Evolutionary conservation across 2,888 invertebrate genomes (phyloP).

Genomic region (Tenthredo mesomela): DNA sequence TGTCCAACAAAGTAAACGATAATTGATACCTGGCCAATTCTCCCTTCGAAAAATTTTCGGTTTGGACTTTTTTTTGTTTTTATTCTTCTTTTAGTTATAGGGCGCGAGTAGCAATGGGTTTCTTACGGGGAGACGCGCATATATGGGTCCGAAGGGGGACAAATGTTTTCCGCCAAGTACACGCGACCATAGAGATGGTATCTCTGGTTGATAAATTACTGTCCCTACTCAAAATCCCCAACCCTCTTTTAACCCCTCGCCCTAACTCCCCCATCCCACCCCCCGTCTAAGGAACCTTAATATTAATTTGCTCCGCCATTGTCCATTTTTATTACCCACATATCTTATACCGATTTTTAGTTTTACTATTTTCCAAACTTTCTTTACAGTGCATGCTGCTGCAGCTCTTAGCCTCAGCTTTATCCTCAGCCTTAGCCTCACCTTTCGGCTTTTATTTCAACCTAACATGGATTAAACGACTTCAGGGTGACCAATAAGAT

Average conservation of each 20-base stretch:
- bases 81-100: neutral
- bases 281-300: slow-evolving; percentile 65
- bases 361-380: slow-evolving; percentile 60
- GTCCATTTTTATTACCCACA: slow-evolving; percentile 75
- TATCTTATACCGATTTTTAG: slow-evolving; percentile 72
- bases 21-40: neutral
- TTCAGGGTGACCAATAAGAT: neutral
- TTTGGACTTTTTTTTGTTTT: neutral
- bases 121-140: neutral
- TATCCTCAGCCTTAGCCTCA: neutral
- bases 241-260: slow-evolving; percentile 59
- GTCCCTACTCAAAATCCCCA: slow-evolving; percentile 68
- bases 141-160: slow-evolving; percentile 8
- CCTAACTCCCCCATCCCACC: slow-evolving; percentile 52
- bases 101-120: slow-evolving; percentile 2
- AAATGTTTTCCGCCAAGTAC: slow-evolving; percentile 49
- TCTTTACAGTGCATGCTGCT: neutral
- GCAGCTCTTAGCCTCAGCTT: neutral
- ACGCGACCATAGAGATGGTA: slow-evolving; percentile 69
- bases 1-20: neutral
- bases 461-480: slow-evolving; percentile 12
- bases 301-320: slow-evolving; percentile 76
- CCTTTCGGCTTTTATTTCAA: neutral
- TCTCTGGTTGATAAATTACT: slow-evolving; percentile 76
- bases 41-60: neutral